Base-by-base conservation (phyloP, 1,140 invertebrate genomes). In the Bombus soroeensis region DNA sequence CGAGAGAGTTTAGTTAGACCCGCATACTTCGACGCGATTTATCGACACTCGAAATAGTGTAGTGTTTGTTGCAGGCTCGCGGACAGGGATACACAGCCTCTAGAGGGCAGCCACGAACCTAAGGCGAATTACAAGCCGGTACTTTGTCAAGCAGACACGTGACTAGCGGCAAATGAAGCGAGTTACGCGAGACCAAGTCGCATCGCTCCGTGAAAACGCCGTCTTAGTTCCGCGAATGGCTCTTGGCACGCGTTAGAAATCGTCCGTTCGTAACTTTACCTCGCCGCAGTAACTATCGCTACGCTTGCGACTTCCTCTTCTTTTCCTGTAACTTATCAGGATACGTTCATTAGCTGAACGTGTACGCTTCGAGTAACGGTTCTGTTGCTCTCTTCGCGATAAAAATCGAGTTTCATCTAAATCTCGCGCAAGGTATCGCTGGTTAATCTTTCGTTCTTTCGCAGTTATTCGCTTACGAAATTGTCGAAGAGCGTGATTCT, bases 91-190 rank as follows among this genome's bases (percentile, higher is more conserved):
- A 73, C 79, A 71, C 79, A 28, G 66, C 22, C 59, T 53, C 25
- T 37, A 32, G 34, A 43, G 53, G 59, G 32, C 59, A 43, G 76
- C 76, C 57, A 66, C 53, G 59, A 32, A 73, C 81, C 80, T 77
- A 41, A 86, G 64, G 83, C 74, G 87, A 77, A 73, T 86, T 79
- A 79, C 53, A 86, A 81, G 75, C 57, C 70, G 81, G 64, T 53
- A 80, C 81, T 75, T 78, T 77, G 86, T 90, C 83, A 84, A 81
- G 80, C 85, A 85, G 86, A 93, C 93, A 89, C 93, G 93, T 94
- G 93, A 93, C 93, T 91, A 89, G 87, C 88, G 86, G 91, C 91
- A 91, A 94, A 93, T 93, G 93, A 93, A 92, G 88, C 92, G 87
- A 90, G 93, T 94, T 94, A 93, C 92, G 90, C 92, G 93, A 90